Evolutionary conservation across 1,140 invertebrate species (phyloP), one percentile per base, ranked within the genome.

Genomic region (Dendrolimus kikuchii): DNA sequence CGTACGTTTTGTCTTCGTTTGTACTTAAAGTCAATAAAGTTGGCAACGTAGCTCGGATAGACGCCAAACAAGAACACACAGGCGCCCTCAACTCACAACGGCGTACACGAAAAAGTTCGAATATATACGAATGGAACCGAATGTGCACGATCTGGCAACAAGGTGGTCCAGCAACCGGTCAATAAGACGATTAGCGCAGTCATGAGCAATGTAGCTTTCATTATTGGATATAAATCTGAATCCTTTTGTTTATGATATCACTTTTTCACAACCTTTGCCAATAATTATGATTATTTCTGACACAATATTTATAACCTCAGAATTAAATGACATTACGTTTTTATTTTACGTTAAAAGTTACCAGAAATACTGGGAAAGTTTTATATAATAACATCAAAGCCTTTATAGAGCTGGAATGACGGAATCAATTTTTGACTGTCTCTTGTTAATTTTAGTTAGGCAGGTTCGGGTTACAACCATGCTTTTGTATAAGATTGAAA

Each of bases 121-220:
- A 74, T 53, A 61, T 68, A 70, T 60, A 74, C 77, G 83, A 80
- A 74, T 60, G 65, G 71, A 70, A 68, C 74, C 77, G 81, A 83
- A 68, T 59, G 62, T 74, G 77, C 79, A 81, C 81, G 86, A 84
- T 81, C 74, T 70, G 74, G 78, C 77, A 78, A 85, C 83, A 76
- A 77, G 66, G 74, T 58, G 69, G 81, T 84, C 79, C 82, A 69
- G 69, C 70, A 82, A 85, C 84, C 86, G 87, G 87, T 88, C 86
- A 88, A 88, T 88, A 86, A 81, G 81, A 74, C 74, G 81, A 86
- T 81, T 84, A 82, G 82, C 81, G 76, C 79, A 81, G 73, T 72
- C 62, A 72, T 68, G 57, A 5, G 23, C 23, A 23, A 23, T 38
- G 42, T 50, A 42, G 65, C 66, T 67, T 69, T 71, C 64, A 74